Percentiles rank a stretch among this genome's conserved stretches.
These are phyloP conservation scores for Serilophus lunatus DNA, from an alignment of 2,113 vertebrate species.

Conservation along the genomic window DNA sequence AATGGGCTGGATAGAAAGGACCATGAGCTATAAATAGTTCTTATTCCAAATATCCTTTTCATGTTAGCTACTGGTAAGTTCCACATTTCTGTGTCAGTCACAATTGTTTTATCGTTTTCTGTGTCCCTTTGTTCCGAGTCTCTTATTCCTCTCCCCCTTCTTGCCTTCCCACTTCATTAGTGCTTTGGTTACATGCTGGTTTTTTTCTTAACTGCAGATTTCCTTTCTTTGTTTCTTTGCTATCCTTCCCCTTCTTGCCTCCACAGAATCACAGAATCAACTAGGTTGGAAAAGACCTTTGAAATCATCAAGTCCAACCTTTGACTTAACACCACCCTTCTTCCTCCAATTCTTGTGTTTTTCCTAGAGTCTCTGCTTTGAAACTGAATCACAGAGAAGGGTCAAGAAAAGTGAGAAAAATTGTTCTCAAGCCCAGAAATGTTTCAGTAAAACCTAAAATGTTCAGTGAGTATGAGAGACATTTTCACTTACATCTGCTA, in stretches of 20 bases:
- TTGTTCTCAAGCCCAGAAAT: not conserved
- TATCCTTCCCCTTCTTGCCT: not conserved
- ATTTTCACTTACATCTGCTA: not conserved
- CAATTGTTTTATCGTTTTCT: not conserved
- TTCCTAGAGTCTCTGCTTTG: not conserved
- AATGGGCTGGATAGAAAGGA: not conserved
- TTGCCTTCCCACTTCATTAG: not conserved
- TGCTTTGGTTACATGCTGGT: not conserved
- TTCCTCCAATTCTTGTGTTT: not conserved
- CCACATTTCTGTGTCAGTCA: not conserved
- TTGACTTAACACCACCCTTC: no score
- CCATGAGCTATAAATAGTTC: not conserved
- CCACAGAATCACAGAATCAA: no score
- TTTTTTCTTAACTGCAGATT: not conserved
- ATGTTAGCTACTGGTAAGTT: not conserved
- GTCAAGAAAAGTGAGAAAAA: conserved; percentile 33
- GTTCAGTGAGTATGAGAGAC: not conserved
- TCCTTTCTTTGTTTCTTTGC: not conserved
- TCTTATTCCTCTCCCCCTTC: not conserved
- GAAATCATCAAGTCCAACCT: no score
- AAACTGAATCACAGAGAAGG: not conserved
- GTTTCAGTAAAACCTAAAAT: not conserved
- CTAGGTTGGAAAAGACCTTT: no score
- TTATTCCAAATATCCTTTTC: not conserved
- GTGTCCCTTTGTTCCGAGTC: not conserved